Evolutionary conservation across 2,113 vertebrate genomes (phyloP).

Genomic region (Macquaria australasica): DNA sequence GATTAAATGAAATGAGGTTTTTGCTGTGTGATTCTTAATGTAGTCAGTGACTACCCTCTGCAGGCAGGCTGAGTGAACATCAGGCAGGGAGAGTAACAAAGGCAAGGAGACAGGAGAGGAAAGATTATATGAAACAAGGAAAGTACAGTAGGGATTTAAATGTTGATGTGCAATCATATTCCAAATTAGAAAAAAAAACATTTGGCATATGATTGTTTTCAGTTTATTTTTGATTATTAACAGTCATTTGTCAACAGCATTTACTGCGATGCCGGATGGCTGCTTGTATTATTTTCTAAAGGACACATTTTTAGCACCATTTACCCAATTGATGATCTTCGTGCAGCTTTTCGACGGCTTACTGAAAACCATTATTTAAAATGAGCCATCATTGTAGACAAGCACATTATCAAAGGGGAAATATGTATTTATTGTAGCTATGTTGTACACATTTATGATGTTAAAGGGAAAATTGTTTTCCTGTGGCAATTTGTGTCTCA

Average conservation of each 20-base stretch:
- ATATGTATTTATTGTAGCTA: slow-evolving; percentile 59
- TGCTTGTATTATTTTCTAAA: slow-evolving; percentile 49
- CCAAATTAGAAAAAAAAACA: neutral
- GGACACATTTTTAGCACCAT: slow-evolving; percentile 60
- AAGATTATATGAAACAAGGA: slow-evolving; percentile 8
- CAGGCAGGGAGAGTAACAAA: slow-evolving; percentile 25
- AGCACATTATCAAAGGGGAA: slow-evolving; percentile 62
- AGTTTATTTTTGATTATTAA: slow-evolving; percentile 52
- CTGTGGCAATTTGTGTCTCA: slow-evolving; percentile 48
- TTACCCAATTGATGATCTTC: slow-evolving; percentile 66
- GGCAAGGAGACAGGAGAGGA: slow-evolving; percentile 7
- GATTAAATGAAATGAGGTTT: slow-evolving; percentile 24
- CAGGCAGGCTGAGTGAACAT: slow-evolving; percentile 74
- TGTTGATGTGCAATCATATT: slow-evolving; percentile 28
- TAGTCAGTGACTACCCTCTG: slow-evolving; percentile 86
- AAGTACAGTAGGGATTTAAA: slow-evolving; percentile 14
- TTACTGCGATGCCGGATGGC: slow-evolving; percentile 14
- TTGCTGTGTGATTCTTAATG: slow-evolving; percentile 26
- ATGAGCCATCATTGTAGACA: slow-evolving; percentile 62
- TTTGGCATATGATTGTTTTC: slow-evolving; percentile 23
- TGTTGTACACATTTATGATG: slow-evolving; percentile 46
- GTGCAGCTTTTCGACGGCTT: slow-evolving; percentile 66
- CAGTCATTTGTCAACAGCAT: slow-evolving; percentile 47
- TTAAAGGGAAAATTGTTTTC: slow-evolving; percentile 55
- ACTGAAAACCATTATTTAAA: slow-evolving; percentile 69